Conservation (phyloP, 2,797 vertebrate genomes). For the Cottoperca gobio region DNA sequence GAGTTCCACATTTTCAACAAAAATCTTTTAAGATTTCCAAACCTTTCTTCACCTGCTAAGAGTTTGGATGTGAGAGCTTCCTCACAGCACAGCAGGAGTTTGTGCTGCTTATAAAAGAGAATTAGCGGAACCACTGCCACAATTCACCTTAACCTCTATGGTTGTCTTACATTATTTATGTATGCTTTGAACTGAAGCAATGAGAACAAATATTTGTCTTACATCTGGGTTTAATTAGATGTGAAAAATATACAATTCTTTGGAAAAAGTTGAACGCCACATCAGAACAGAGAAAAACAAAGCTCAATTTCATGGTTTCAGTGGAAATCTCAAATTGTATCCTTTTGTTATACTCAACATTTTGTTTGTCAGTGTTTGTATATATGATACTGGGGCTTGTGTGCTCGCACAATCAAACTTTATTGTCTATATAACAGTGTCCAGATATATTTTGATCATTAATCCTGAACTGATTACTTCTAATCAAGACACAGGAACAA, state of each 20-base stretch:
- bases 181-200: constrained; percentile 13
- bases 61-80: neutral
- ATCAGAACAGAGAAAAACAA: constrained; percentile 21
- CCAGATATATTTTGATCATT: constrained; percentile 55
- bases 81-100: neutral
- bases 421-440: constrained; percentile 42
- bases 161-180: constrained; percentile 14
- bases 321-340: constrained; percentile 28
- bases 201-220: neutral
- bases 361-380: constrained; percentile 51
- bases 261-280: neutral
- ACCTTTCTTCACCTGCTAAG: neutral
- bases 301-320: constrained; percentile 42
- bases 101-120: neutral
- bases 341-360: constrained; percentile 21
- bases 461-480: constrained; percentile 54
- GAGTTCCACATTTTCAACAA: neutral
- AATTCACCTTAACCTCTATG: constrained; percentile 24
- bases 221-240: constrained; percentile 50
- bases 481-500: constrained; percentile 68
- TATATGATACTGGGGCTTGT: constrained; percentile 21
- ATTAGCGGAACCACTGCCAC: neutral
- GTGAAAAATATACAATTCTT: constrained; percentile 23
- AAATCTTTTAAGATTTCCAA: constrained; percentile 5
- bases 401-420: constrained; percentile 39